phyloP scores from a whole-genome alignment of 2,113 vertebrate genomes.

The Neopipo cinnamomea region DNA sequence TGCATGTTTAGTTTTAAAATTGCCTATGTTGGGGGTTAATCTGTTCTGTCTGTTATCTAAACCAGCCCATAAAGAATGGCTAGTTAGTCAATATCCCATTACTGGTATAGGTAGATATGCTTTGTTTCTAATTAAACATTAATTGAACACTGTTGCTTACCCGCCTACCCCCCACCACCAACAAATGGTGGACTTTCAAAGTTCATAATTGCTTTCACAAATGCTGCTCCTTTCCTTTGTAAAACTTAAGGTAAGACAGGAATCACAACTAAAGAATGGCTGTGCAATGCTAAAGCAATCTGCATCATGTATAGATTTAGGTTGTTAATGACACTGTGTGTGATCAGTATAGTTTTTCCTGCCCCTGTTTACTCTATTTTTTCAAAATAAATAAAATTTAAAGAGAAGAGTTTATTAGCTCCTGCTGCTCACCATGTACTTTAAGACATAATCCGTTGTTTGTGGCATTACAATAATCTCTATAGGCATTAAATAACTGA shows the following conservation, averaged over 20 bases:
- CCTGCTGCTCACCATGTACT: conserved; percentile 37
- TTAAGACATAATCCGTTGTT: conserved; percentile 38
- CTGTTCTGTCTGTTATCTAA: conserved; percentile 40
- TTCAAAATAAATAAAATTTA: conserved; percentile 32
- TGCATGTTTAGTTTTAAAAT: conserved; percentile 10
- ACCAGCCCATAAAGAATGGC: conserved; percentile 16
- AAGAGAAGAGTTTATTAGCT: conserved; percentile 53
- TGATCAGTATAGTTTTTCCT: neutral
- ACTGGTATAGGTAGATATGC: conserved; percentile 50
- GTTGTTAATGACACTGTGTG: conserved; percentile 6
- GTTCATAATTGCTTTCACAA: conserved; percentile 36
- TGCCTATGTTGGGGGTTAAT: neutral
- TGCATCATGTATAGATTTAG: neutral
- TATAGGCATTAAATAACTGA: conserved; percentile 56
- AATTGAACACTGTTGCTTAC: neutral
- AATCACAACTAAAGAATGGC: neutral
- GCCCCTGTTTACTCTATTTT: conserved; percentile 22
- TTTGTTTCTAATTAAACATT: conserved; percentile 63
- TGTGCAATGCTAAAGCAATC: neutral
- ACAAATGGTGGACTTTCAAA: neutral
- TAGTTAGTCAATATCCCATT: conserved; percentile 63
- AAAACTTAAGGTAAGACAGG: neutral
- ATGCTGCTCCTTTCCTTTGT: neutral
- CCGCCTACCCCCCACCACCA: neutral
- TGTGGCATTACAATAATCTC: conserved; percentile 52